phyloP scores from a whole-genome alignment of 2,888 invertebrate genomes.

The Bembecia ichneumoniformis region DNA sequence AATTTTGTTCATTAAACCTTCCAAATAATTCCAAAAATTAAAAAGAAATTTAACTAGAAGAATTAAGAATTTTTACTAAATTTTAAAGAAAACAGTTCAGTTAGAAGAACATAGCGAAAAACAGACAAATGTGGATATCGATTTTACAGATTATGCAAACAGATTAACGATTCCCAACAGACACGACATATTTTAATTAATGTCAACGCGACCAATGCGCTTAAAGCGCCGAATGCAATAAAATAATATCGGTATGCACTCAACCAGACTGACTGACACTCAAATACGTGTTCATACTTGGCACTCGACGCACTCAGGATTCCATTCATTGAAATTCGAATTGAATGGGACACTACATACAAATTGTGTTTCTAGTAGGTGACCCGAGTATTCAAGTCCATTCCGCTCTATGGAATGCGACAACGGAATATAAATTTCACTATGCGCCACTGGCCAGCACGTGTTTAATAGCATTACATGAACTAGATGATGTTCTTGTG shows the following conservation, averaged over 20 bases:
- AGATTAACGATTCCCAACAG: conserved; percentile 33
- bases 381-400: neutral
- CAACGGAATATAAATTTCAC: conserved; percentile 3
- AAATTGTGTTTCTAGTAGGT: neutral
- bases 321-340: conserved; percentile 12
- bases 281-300: conserved; percentile 14
- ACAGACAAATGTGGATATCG: neutral
- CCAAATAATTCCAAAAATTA: no score
- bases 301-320: conserved; percentile 15
- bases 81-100: no score
- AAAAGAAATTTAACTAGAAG: no score
- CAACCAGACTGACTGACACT: conserved; percentile 27
- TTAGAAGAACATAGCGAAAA: no score
- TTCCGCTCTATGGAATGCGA: neutral
- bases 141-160: conserved; percentile 6
- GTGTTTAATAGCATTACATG: neutral
- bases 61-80: no score
- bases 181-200: conserved; percentile 50
- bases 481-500: neutral
- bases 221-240: conserved; percentile 27
- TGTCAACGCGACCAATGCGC: conserved; percentile 50
- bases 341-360: conserved; percentile 1
- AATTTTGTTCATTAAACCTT: no score
- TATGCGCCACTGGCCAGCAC: conserved; percentile 1
- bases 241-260: conserved; percentile 35